These are phyloP conservation scores for Calycopis cecrops DNA, from an alignment of 1,140 invertebrate species.

Conservation along the genomic window DNA sequence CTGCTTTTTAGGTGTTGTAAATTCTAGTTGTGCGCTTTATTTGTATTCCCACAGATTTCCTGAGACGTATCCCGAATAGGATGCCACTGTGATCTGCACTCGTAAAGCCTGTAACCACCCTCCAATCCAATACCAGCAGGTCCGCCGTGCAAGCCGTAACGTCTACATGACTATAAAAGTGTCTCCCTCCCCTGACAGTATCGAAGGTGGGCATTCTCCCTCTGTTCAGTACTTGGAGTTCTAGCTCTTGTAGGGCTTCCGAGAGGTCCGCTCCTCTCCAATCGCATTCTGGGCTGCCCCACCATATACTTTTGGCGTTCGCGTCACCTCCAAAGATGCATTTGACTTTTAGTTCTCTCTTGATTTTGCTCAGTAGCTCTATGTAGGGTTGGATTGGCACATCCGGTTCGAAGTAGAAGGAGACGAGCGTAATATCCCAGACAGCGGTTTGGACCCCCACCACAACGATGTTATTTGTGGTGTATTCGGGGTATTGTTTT, in stretches of 20 bases:
- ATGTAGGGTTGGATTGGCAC: constrained; percentile 14
- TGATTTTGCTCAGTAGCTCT: constrained; percentile 7
- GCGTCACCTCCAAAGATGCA: constrained; percentile 25
- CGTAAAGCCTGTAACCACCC: background rate
- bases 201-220: constrained; percentile 28
- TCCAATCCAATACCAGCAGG: constrained; percentile 14
- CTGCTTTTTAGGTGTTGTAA: constrained; percentile 18
- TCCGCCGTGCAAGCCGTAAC: constrained; percentile 16
- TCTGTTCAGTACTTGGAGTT: constrained; percentile 22
- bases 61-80: constrained; percentile 7
- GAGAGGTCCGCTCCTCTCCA: constrained; percentile 15
- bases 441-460: background rate
- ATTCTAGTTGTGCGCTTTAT: constrained; percentile 15
- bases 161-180: constrained; percentile 20
- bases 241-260: constrained; percentile 14
- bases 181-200: constrained; percentile 17
- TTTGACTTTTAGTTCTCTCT: background rate
- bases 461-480: constrained; percentile 8
- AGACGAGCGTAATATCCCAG: background rate
- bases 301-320: constrained; percentile 22
- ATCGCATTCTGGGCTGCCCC: constrained; percentile 21
- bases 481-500: background rate
- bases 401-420: constrained; percentile 8
- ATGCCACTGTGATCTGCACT: constrained; percentile 22
- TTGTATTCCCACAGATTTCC: background rate